Evolutionary conservation across 2,888 invertebrate species (phyloP), one percentile per base, ranked within the genome.

Genomic region (Timema podura): DNA sequence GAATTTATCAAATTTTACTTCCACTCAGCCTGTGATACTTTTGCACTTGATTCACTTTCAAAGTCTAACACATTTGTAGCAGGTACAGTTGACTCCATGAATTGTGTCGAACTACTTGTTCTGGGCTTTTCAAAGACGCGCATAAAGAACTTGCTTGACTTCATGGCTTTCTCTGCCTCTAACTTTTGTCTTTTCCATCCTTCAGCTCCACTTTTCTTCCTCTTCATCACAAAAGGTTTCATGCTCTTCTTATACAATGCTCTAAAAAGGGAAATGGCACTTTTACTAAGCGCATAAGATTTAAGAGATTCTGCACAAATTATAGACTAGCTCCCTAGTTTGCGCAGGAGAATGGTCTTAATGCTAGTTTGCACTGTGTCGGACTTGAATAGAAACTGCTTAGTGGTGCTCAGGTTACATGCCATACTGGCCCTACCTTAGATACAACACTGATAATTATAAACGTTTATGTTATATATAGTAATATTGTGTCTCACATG

Each of bases 141-240:
- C 7, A 54, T 54, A 11, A 54, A 54, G 54, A 54, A 54, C 54
- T 54, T n/a, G 54, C 54, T 6, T n/a, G n/a, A 54, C n/a, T 54
- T 54, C n/a, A 1, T 54, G n/a, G 54, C 54, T 54, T 54, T 16
- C 16, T 64, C 10, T 7, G 54, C 54, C 7, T 54, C 54, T 2
- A 54, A 54, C 16, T 54, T 54, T 16, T 5, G 2, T 13, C 54
- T 54, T 10, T 54, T 54, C n/a, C 54, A 16, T 54, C 54, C n/a
- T 54, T 54, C 54, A 54, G 54, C 7, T 54, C 54, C 54, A 54
- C 54, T 54, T 54, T 54, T 7, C 16, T 54, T 54, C 30, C 30
- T 30, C n/a, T 54, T 54, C 6, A 6, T 16, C 6, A 54, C n/a
- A 11, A 13, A 54, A 54, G 15, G n/a, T 54, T 54, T 54, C 7